Base-by-base conservation (phyloP, 2,797 vertebrate genomes). In the Notamacropus eugenii region DNA sequence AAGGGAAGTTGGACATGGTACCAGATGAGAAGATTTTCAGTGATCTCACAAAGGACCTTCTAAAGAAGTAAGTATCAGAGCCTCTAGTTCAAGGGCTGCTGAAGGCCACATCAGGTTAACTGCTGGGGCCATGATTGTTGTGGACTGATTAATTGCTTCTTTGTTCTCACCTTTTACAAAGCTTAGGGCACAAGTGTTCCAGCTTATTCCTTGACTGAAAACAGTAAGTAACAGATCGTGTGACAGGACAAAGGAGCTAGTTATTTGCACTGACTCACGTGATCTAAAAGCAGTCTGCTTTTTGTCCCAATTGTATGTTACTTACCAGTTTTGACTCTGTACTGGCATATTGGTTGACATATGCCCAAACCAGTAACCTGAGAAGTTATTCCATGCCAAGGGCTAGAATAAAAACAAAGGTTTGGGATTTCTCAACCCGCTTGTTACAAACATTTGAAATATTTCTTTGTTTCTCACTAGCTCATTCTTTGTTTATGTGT, bases 21-120 rank as follows among this genome's bases (percentile, higher is more conserved):
- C 54, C 55, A 0, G 96, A 97, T 0, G 90, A 98, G 94, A 98
- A 98, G 50, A 3, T 93, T 91, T 99, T 99, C 98, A 99, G 99
- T 31, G 93, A 98, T 92, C 98, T 99, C 96, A 99, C 99, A 1
- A 98, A 98, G 97, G 98, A 98, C 9, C 98, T 99, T 91, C 97
- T 98, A 95, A 98, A 98, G 96, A 99, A 99, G 99, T 99, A 98
- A 0, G 46, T 54, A 55, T 34, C 2, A 1, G 59, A 19, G 74
- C 40, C 40, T 87, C 40, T 87, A 28, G 74, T 87, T 46, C 9
- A 34, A 87, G 74, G 74, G 24, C 74, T 27, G 74, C 74, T 87
- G 24, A 87, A 87, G 74, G 22, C 74, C 40, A 87, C 24, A 28
- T 50, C 74, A 87, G n/a, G 22, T 28, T 50, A 87, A 87, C 74